phyloP scores from a whole-genome alignment of 2,113 vertebrate genomes.

The Pleuronectes platessa region DNA sequence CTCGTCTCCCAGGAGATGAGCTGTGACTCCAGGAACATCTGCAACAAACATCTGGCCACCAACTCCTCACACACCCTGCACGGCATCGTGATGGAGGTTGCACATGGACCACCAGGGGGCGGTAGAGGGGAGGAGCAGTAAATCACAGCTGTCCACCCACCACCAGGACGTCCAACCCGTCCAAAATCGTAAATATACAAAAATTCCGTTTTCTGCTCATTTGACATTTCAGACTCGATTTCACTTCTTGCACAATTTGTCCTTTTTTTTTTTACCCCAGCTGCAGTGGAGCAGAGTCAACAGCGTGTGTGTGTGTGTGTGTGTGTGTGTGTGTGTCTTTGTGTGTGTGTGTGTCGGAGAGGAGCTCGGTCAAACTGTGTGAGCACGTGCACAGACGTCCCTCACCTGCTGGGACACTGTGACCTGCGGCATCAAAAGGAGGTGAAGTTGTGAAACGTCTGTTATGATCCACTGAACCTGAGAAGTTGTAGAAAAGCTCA shows the following conservation, averaged over 20 bases:
- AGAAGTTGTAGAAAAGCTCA: not conserved
- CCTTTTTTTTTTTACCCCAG: slow-evolving; percentile 18
- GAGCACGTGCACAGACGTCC: slow-evolving; percentile 38
- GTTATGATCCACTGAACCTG: too few species aligned
- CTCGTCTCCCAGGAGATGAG: too few species aligned
- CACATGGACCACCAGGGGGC: not conserved
- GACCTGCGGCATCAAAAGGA: slow-evolving; percentile 1
- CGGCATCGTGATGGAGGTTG: too few species aligned
- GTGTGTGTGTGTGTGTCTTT: slow-evolving; percentile 1
- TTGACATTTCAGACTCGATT: slow-evolving; percentile 30
- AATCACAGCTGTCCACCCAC: slow-evolving; percentile 9
- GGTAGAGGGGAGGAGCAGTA: not conserved
- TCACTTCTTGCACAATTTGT: slow-evolving; percentile 58
- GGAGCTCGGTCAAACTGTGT: not conserved
- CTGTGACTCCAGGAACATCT: too few species aligned
- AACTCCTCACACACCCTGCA: too few species aligned
- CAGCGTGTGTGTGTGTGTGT: slow-evolving; percentile 21
- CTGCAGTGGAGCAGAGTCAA: slow-evolving; percentile 12
- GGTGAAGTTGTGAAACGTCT: not conserved
- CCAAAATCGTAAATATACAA: slow-evolving; percentile 35
- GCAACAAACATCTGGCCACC: not conserved
- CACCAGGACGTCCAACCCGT: not conserved
- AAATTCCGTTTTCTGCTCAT: slow-evolving; percentile 11
- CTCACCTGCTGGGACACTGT: slow-evolving; percentile 40
- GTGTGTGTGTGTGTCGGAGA: slow-evolving; percentile 11